Conservation (phyloP, 1,140 invertebrate species). For the Calephelis virginiensis region DNA sequence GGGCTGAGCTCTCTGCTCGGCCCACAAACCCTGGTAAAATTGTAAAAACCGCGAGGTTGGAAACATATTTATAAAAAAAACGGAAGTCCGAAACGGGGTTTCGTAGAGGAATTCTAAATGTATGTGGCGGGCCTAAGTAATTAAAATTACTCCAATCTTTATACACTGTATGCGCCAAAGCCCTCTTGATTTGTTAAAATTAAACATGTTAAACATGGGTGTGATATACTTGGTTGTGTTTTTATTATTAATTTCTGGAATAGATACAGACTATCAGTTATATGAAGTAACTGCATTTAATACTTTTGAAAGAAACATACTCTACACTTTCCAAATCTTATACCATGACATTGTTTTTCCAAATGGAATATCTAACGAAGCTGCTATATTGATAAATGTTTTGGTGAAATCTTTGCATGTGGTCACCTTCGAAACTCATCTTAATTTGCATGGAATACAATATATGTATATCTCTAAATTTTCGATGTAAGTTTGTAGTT, state of each 20-base stretch:
- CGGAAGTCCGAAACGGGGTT: no score
- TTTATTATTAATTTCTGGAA: slow-evolving; percentile 9
- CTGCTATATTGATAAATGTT: slow-evolving; percentile 49
- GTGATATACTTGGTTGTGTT: background rate
- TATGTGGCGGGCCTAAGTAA: no score
- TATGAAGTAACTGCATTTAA: slow-evolving; percentile 60
- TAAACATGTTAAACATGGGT: slow-evolving; percentile 2
- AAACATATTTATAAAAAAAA: no score
- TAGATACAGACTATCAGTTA: slow-evolving; percentile 37
- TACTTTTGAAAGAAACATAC: slow-evolving; percentile 40
- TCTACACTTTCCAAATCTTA: slow-evolving; percentile 44
- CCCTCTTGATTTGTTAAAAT: slow-evolving; percentile 18
- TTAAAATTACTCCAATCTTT: background rate
- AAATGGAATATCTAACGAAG: slow-evolving; percentile 61
- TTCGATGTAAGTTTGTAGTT: background rate
- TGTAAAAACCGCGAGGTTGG: no score
- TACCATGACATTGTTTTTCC: slow-evolving; percentile 43
- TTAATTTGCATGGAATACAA: slow-evolving; percentile 41
- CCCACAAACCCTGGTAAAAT: no score
- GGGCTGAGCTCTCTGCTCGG: no score
- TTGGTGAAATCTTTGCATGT: slow-evolving; percentile 36
- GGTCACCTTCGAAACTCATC: slow-evolving; percentile 41
- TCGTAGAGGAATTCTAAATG: no score
- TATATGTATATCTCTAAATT: slow-evolving; percentile 30
- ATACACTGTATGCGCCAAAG: background rate